Conservation (phyloP, 2,113 vertebrate species). For the Polypterus senegalus region DNA sequence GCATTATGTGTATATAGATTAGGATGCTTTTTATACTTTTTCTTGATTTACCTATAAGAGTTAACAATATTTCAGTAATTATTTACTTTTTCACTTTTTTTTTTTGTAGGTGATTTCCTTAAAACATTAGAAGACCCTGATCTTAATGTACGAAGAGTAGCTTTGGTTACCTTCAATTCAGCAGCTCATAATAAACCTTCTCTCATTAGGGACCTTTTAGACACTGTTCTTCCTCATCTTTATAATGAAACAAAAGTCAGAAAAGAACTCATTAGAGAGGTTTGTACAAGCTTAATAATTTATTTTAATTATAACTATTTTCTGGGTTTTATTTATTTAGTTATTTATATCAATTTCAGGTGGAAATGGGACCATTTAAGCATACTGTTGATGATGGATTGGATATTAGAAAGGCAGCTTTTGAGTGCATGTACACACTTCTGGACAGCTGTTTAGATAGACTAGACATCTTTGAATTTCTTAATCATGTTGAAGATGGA, state of each 20-base stretch:
- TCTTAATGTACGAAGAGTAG: conserved; percentile 90
- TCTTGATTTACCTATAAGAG: too few species aligned
- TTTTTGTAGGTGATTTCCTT: conserved; percentile 76
- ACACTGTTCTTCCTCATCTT: conserved; percentile 87
- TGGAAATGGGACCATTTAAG: conserved; percentile 98
- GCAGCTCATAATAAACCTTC: conserved; percentile 96
- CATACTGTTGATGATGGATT: conserved; percentile 93
- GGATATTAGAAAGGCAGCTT: conserved; percentile 91
- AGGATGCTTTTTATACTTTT: too few species aligned
- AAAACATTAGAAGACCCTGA: conserved; percentile 96
- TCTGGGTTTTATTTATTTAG: not conserved
- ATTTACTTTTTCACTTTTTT: not conserved
- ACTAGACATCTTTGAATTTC: conserved; percentile 95
- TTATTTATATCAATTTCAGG: conserved; percentile 40
- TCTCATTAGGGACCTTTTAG: conserved; percentile 89
- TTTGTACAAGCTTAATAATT: conserved; percentile 26
- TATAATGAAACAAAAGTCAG: conserved; percentile 98
- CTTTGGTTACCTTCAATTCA: conserved; percentile 93
- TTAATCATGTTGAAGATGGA: conserved; percentile 96
- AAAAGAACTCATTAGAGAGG: conserved; percentile 95
- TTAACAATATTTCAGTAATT: not conserved
- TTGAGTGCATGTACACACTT: conserved; percentile 98
- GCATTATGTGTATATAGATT: too few species aligned
- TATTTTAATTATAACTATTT: not conserved
- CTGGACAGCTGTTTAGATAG: conserved; percentile 95